Evolutionary conservation across 2,797 vertebrate species (phyloP), one percentile per base, ranked within the genome.

Genomic region (Lagothrix lagotricha): DNA sequence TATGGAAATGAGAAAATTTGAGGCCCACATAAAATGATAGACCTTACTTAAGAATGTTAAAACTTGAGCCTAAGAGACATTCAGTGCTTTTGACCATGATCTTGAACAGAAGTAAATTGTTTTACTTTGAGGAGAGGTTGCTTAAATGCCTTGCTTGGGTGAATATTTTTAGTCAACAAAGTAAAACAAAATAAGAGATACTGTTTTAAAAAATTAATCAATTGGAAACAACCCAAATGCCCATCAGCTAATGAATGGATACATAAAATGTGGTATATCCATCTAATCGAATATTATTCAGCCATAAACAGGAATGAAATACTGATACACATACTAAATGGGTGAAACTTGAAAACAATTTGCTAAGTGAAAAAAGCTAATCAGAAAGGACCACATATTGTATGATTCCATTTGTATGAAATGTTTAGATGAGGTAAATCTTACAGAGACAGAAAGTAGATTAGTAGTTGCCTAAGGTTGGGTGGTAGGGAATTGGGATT

Each of bases 1-100:
- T 96, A 96, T 57, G 22, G 50, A 72, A 96, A 67, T 52, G 36
- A 94, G 41, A 28, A 97, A 81, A 89, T 22, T 79, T 5, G 28
- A 94, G 24, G 2, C 4, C 7, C 58, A 77, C 33, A 0, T 85
- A 80, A 72, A 19, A 50, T 61, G 11, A 33, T 82, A 73, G 8
- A 46, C 30, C 88, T 80, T 84, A 33, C 15, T 96, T 75, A 41
- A 48, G 44, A 88, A 57, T 84, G 46, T 39, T 88, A 48, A 57
- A 83, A 64, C 54, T 72, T 50, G 50, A 64, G 46, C 93, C 15
- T 54, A 30, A 93, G 39, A 17, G 24, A 76, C 33, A 67, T 75
- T 93, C 81, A 67, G 26, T 58, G 50, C 15, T 67, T 91, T 83
- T 88, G 33, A 92, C 41, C 72, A 88, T 46, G 73, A 79, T 93